phyloP scores from a whole-genome alignment of 2,797 vertebrate species.

The Halcyon chelicuti region DNA sequence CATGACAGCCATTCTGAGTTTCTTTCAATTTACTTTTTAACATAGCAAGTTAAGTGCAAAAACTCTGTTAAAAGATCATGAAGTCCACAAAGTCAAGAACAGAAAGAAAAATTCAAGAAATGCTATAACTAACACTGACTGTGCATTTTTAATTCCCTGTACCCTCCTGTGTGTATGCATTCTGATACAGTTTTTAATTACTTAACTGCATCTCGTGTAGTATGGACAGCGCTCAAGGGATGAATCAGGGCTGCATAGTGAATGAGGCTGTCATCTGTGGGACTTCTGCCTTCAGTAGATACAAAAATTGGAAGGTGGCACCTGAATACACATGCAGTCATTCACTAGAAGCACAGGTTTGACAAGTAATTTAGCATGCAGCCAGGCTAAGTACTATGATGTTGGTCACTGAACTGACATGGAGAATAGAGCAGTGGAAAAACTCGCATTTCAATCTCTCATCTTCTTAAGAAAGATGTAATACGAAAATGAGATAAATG shows the following conservation, averaged over 20 bases:
- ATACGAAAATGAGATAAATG: background rate
- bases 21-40: background rate
- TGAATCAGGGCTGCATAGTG: background rate
- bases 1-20: background rate
- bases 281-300: background rate
- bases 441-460: background rate
- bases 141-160: slow-evolving; percentile 7
- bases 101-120: slow-evolving; percentile 4
- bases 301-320: background rate
- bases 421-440: background rate
- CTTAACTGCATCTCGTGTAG: background rate
- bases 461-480: background rate
- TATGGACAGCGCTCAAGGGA: background rate
- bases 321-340: background rate
- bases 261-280: background rate
- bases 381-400: background rate
- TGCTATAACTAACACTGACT: background rate
- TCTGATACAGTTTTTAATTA: slow-evolving; percentile 29
- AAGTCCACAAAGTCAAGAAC: background rate
- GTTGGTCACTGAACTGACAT: background rate
- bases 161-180: background rate
- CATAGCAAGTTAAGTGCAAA: background rate
- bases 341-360: background rate
- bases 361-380: background rate
- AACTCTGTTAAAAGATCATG: background rate